Evolutionary conservation across 2,797 vertebrate species (phyloP), one percentile per base, ranked within the genome.

Genomic region (Brachyrhaphis roseni): DNA sequence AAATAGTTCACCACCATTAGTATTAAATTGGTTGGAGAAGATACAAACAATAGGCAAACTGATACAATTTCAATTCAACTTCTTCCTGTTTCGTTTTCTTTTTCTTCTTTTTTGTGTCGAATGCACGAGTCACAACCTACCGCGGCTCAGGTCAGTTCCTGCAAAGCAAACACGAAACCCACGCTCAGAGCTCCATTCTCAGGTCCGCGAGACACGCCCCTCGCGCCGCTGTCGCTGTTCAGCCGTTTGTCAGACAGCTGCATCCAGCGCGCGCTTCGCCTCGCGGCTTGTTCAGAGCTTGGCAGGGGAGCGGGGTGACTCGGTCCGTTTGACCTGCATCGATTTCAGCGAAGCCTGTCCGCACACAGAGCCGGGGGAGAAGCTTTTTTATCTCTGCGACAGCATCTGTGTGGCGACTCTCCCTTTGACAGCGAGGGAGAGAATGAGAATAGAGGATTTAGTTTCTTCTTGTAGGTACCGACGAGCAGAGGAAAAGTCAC

Each of bases 361-460:
- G 26, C n/a, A 28, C 68, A 71, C 41, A 46, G 66, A 71, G 12
- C 26, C 55, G 34, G 74, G 70, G 75, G 16, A 12, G 62, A 41
- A 26, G 11, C 34, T 4, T 49, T n/a, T 53, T 26, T 39, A 47
- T 26, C 43, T 8, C 75, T 0, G 75, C 62, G 82, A 62, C 78
- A 43, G 64, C 80, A 79, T 82, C 34, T 62, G 57, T 41, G 78
- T 41, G 72, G 78, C 78, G 64, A 83, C 79, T 86, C 73, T n/a
- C 66, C 66, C 31, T 72, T 46, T 71, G 51, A 76, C 77, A 47
- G 88, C 47, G 80, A 70, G 68, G 86, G 78, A 73, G 82, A 94
- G 82, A 90, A 95, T 94, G 92, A 91, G 53, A 93, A 90, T 86
- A 93, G 91, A 79, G 89, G 82, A 75, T 84, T 77, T 82, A 15